phyloP scores from a whole-genome alignment of 30 jellyfish, hydroid and myxozoan genomes.

The Aurelia aurita region DNA sequence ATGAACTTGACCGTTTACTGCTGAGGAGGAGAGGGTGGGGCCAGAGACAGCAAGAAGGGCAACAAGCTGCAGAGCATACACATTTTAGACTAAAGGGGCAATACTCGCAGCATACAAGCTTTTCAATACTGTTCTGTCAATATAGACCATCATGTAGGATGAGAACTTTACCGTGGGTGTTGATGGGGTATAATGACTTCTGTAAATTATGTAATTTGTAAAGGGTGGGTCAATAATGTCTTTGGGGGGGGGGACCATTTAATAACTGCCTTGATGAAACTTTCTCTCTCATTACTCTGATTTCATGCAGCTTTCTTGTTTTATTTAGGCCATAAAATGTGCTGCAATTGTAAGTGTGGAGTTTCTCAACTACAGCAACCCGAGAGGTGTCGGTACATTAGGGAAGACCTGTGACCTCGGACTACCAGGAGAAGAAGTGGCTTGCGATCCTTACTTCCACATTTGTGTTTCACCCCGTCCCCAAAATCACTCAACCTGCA shows the following conservation, averaged over 20 bases:
- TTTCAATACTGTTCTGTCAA: no score
- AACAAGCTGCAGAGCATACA: no score
- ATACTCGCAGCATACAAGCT: no score
- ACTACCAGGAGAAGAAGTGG: slow-evolving; percentile 25
- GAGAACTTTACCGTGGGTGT: no score
- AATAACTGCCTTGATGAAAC: not conserved
- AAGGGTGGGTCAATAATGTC: no score
- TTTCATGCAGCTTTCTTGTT: not conserved
- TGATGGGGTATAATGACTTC: no score
- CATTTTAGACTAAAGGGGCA: no score
- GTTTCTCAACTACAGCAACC: slow-evolving; percentile 22
- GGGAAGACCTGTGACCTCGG: slow-evolving; percentile 14
- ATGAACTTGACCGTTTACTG: no score
- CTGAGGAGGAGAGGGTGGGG: no score
- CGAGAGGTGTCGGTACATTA: slow-evolving; percentile 5
- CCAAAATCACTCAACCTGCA: not conserved
- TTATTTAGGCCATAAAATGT: slow-evolving; percentile 21
- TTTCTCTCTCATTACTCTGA: not conserved
- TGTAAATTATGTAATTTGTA: no score
- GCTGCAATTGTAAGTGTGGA: slow-evolving; percentile 35
- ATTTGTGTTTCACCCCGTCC: slow-evolving; percentile 35
- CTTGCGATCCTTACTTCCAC: slow-evolving; percentile 28
- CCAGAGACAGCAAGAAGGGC: no score
- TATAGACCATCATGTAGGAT: no score
- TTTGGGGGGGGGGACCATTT: not conserved